These are phyloP conservation scores for Aphodius granarius DNA, from an alignment of 2,888 invertebrate species.

Conservation along the genomic window DNA sequence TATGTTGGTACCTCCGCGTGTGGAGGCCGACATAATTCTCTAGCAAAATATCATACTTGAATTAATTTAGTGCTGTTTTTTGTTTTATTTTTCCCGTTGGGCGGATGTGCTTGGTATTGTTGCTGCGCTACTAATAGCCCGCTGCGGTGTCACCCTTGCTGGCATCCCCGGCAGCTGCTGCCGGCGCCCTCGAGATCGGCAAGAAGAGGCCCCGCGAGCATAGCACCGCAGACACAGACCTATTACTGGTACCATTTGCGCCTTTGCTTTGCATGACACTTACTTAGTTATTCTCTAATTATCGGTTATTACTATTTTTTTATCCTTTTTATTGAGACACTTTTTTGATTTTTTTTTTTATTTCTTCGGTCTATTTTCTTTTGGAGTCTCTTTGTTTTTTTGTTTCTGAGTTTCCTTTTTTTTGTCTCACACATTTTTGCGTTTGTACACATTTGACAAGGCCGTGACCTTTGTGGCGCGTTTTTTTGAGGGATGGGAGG, in stretches of 20 bases:
- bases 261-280: conserved; percentile 64
- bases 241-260: conserved; percentile 88
- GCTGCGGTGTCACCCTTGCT: conserved; percentile 62
- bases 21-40: background rate
- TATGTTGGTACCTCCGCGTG: conserved; percentile 9
- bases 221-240: conserved; percentile 75
- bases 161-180: conserved; percentile 62
- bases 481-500: background rate
- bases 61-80: conserved; percentile 55
- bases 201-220: conserved; percentile 92
- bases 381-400: background rate
- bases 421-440: background rate
- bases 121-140: conserved; percentile 57
- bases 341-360: background rate
- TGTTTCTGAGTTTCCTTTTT: background rate
- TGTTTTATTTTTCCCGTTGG: conserved; percentile 54
- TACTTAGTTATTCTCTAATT: conserved; percentile 32
- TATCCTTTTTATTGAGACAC: conserved; percentile 1
- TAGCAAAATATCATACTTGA: conserved; percentile 29
- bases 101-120: conserved; percentile 56
- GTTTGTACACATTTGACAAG: background rate
- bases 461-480: background rate
- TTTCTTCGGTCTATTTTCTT: background rate
- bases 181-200: conserved; percentile 84
- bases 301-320: conserved; percentile 14